Conservation (phyloP, 30 jellyfish, hydroid and myxozoan genomes). For the Sanderia malayensis region DNA sequence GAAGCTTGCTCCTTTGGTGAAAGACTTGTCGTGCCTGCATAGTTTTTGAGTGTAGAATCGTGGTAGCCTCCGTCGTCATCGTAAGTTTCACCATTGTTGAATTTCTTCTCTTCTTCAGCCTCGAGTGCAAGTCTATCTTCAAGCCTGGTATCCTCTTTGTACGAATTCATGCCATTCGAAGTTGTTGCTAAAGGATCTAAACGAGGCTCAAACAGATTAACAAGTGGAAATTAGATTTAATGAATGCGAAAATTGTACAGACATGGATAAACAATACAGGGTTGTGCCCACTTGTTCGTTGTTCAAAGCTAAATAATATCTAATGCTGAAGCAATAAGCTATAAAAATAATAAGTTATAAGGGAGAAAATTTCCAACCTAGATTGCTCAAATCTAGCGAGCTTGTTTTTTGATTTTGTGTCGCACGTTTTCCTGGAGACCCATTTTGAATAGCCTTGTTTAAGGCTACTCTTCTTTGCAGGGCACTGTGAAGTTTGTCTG, state of each 20-base stretch:
- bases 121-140: constrained; percentile 98
- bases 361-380: constrained; percentile 27
- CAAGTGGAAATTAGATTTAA: no score
- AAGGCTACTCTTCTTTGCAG: constrained; percentile 44
- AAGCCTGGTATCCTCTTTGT: constrained; percentile 90
- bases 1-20: constrained; percentile 99
- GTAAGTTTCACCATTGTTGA: constrained; percentile 91
- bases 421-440: constrained; percentile 34
- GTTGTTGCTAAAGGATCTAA: constrained; percentile 48
- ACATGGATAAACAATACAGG: no score
- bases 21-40: constrained; percentile 78
- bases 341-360: no score
- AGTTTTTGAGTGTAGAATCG: constrained; percentile 47
- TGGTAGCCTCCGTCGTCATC: constrained; percentile 75
- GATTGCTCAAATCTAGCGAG: constrained; percentile 46
- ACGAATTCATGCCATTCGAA: constrained; percentile 41
- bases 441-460: constrained; percentile 23
- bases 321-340: not conserved
- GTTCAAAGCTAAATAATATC: no score
- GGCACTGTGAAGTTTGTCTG: constrained; percentile 46
- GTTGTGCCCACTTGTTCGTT: no score
- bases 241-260: no score
- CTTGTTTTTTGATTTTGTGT: constrained; percentile 17
- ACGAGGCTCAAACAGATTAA: no score
- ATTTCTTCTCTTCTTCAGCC: constrained; percentile 98